A percentile compares a stretch with the other conserved stretches of the same genome.
Evolutionary conservation across 1,140 invertebrate species (phyloP).

Genomic region (Drosophila elegans): DNA sequence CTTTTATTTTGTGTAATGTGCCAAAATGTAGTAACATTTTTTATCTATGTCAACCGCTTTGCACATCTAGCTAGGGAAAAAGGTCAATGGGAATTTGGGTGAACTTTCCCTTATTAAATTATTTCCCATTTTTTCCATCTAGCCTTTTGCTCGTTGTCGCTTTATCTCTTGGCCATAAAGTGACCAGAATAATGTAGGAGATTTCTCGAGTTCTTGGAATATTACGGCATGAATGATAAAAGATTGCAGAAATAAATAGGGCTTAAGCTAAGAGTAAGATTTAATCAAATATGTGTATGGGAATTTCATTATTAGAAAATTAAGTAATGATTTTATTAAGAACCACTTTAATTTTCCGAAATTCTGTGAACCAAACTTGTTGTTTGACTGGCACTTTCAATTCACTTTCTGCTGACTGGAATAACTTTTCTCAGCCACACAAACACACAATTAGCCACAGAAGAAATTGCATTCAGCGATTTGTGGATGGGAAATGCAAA

Average conservation of each 20-base stretch:
- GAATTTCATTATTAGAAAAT: background rate
- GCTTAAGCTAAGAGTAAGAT: background rate
- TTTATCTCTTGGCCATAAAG: conserved; percentile 64
- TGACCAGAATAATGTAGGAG: conserved; percentile 44
- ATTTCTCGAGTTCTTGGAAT: conserved; percentile 7
- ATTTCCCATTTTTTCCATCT: conserved; percentile 48
- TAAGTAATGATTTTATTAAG: background rate
- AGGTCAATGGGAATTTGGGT: conserved; percentile 61
- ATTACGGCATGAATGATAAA: background rate
- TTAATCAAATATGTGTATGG: background rate
- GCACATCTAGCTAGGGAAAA: conserved; percentile 41
- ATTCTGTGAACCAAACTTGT: background rate
- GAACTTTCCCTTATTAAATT: conserved; percentile 72
- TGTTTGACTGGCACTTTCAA: conserved; percentile 9
- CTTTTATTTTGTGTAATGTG: conserved; percentile 68
- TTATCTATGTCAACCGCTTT: conserved; percentile 69
- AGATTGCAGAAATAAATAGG: background rate
- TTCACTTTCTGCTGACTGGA: conserved; percentile 50
- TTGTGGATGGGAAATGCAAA: conserved; percentile 69
- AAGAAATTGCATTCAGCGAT: conserved; percentile 51
- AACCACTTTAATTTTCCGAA: background rate
- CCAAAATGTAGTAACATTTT: conserved; percentile 73
- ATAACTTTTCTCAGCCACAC: conserved; percentile 43
- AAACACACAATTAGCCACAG: conserved; percentile 41
- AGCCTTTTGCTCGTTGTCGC: conserved; percentile 6